Evolutionary conservation across 1,140 invertebrate species (phyloP).

Genomic region (Caenorhabditis tropicalis): DNA sequence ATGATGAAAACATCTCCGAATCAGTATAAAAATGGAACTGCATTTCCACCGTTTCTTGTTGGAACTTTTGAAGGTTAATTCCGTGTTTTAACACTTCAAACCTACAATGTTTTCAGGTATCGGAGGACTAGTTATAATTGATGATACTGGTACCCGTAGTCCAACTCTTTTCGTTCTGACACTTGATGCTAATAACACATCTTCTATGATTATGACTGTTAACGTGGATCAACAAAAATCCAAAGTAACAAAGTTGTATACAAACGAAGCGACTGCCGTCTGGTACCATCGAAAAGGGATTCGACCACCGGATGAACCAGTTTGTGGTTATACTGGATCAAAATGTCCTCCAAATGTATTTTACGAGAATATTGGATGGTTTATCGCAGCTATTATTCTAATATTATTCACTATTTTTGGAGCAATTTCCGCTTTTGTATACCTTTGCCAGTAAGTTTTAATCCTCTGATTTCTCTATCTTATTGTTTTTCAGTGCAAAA

Average conservation of each 20-base stretch:
- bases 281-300: slow-evolving; percentile 19
- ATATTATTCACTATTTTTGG: neutral
- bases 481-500: neutral
- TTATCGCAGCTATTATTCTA: neutral
- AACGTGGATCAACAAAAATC: neutral
- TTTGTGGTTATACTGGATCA: slow-evolving; percentile 19
- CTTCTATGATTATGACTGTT: slow-evolving; percentile 14
- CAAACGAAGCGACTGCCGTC: neutral
- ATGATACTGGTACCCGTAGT: neutral
- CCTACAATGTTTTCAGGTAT: neutral
- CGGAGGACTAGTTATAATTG: neutral
- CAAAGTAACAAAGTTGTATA: neutral
- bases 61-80: neutral
- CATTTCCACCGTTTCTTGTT: neutral
- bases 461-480: too few species aligned
- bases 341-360: slow-evolving; percentile 1
- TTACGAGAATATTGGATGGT: neutral
- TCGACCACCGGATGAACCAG: neutral
- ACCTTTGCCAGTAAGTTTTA: slow-evolving; percentile 3
- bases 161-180: slow-evolving; percentile 6
- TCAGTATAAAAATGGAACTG: slow-evolving; percentile 33
- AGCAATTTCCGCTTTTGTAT: slow-evolving; percentile 13
- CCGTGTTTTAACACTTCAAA: neutral
- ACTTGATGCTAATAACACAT: neutral
- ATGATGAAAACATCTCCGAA: neutral